Evolutionary conservation across 2,797 vertebrate genomes (phyloP), one percentile per base, ranked within the genome.

Genomic region (Fundulus diaphanus): DNA sequence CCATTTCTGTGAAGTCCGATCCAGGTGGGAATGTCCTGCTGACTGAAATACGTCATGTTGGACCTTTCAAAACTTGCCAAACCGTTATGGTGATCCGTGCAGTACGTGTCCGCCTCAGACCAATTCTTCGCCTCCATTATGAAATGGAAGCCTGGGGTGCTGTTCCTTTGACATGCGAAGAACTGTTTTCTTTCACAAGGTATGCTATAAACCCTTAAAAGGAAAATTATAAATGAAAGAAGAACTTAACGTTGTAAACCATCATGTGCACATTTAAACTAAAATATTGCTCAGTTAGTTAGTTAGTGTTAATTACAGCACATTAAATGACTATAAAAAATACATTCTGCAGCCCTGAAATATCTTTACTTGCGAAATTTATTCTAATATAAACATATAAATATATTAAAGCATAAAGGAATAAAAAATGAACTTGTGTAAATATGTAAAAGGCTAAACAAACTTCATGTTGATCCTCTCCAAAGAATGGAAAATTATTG

Each of bases 1-100:
- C 86, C 86, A 0, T 87, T n/a, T 77, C 8, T 77, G 70, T 72
- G 37, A 31, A 90, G 75, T 72, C 87, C 88, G 27, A 6, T 87
- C 90, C 90, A 90, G 75, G 85, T 69, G 0, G 78, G 80, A 40
- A 81, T 85, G 68, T 83, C 40, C 35, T 3, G 1, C 0, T 0
- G 0, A 0, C 0, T 0, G 12, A 56, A 15, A 1, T 0, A 0
- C 1, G 0, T 13, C 15, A 24, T 44, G 5, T 9, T 5, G 0
- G 0, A 0, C 0, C 0, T 2, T 9, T 0, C 18, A 15, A 68
- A 75, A 12, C 7, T 44, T 8, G 77, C 71, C 56, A 90, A 72
- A 8, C 59, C n/a, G 0, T 0, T 0, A 0, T 35, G 3, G 0
- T 1, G 0, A 0, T 9, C 0, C 20, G 0, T 4, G 79, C 90